Evolutionary conservation across 2,888 invertebrate genomes (phyloP), one percentile per base, ranked within the genome.

Genomic region (Chironomus riparius): DNA sequence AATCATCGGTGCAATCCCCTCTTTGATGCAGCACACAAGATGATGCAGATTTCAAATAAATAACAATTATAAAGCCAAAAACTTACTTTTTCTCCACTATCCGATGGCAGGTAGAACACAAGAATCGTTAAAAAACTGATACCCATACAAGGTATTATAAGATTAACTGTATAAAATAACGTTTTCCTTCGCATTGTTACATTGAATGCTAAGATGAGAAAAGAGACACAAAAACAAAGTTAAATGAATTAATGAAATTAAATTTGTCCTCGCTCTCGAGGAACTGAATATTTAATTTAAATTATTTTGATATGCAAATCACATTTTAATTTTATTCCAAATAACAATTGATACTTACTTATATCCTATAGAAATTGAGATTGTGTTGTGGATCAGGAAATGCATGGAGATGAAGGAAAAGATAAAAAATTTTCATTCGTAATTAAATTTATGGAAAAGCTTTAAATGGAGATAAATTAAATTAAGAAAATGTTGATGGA

Each of bases 161-260:
- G 90, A 87, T 97, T 97, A 80, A 97, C 95, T 65, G 96, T 97
- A 87, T 97, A 97, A 88, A 97, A 97, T 80, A 98, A 88, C 75
- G 97, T 96, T 87, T 97, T 97, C 80, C 97, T 88, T 80, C 96
- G 88, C 92, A 97, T 93, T 79, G 97, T 97, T 82, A 98, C 97
- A 87, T 98, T 97, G 88, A 98, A 98, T 78, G 97, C 98, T 84
- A 98, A 5, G 18, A 28, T 18, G 28, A 28, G 10, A 38, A 38
- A 15, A 56, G 3, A 56, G 56, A 56, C 2, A 56, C 15, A 56
- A 15, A 56, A 56, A 15, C 1, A n/a, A 50, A 6, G 50, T 50
- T 50, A 50, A 50, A 50, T 15, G 50, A 56, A 15, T 56, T 38
- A 38, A 38, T 38, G 38, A 38, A 38, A 38, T 38, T 56, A 56